Evolutionary conservation across 2,888 invertebrate genomes (phyloP).

Genomic region (Harpalus rufipes): DNA sequence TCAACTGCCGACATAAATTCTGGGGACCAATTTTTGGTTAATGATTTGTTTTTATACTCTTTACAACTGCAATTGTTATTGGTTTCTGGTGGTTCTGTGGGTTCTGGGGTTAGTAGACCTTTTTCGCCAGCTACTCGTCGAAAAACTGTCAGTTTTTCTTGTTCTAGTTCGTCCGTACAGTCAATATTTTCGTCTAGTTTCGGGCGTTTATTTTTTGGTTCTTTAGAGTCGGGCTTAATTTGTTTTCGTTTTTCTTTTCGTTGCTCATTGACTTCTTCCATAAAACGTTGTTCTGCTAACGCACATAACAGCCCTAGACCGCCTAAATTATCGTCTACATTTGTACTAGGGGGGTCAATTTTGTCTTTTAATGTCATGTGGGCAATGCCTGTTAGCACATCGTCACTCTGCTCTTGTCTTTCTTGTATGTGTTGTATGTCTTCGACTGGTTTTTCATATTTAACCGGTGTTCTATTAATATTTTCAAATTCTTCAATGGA

Average conservation of each 20-base stretch:
- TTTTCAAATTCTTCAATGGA: constrained; percentile 90
- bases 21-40: constrained; percentile 26
- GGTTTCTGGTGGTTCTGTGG: neutral
- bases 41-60: neutral
- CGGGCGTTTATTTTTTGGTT: constrained; percentile 76
- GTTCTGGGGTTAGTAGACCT: constrained; percentile 74
- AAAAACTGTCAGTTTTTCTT: constrained; percentile 66
- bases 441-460: constrained; percentile 72
- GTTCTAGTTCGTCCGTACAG: constrained; percentile 70
- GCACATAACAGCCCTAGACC: constrained; percentile 89
- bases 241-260: constrained; percentile 78
- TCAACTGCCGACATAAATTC: constrained; percentile 85
- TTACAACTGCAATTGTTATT: constrained; percentile 35
- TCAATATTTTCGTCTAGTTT: constrained; percentile 71
- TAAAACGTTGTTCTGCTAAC: constrained; percentile 89
- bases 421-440: constrained; percentile 74
- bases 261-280: constrained; percentile 83
- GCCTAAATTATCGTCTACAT: constrained; percentile 78
- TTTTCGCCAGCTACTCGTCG: constrained; percentile 75
- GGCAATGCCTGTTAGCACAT: constrained; percentile 70
- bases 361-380: constrained; percentile 73
- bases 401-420: constrained; percentile 65
- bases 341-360: constrained; percentile 77
- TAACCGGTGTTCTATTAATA: constrained; percentile 70
- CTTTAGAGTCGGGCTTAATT: constrained; percentile 69